These are phyloP conservation scores for Pseudomyrmex flavicornis DNA, from an alignment of 1,140 invertebrate species.

Conservation along the genomic window DNA sequence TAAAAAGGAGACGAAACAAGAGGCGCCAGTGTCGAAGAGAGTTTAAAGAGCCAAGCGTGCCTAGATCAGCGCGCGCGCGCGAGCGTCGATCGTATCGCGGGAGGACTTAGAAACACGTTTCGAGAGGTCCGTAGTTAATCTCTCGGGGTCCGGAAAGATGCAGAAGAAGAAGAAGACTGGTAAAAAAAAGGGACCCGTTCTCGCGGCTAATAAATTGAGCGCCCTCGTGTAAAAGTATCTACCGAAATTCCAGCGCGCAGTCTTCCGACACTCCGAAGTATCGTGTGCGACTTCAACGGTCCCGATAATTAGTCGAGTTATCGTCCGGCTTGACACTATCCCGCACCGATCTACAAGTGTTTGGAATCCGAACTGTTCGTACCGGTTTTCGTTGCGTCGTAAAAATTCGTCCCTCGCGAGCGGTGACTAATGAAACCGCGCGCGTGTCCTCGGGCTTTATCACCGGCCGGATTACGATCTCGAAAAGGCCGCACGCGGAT, in stretches of 20 bases:
- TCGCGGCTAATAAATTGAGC: conserved; percentile 62
- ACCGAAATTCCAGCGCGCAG: conserved; percentile 46
- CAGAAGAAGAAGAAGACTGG: background rate
- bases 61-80: conserved; percentile 31
- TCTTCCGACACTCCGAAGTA: conserved; percentile 17
- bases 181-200: conserved; percentile 14
- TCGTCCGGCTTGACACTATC: conserved; percentile 69
- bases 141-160: conserved; percentile 8
- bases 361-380: conserved; percentile 68
- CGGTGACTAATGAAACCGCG: conserved; percentile 69
- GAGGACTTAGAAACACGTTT: conserved; percentile 52
- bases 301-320: conserved; percentile 71
- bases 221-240: conserved; percentile 50
- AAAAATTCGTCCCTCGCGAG: conserved; percentile 64
- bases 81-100: conserved; percentile 37
- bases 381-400: conserved; percentile 57
- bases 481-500: conserved; percentile 20
- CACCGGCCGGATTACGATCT: conserved; percentile 67
- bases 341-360: conserved; percentile 69
- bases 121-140: conserved; percentile 39
- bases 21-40: conserved; percentile 39
- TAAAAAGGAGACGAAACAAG: background rate
- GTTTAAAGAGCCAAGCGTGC: conserved; percentile 36
- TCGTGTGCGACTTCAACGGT: conserved; percentile 33
- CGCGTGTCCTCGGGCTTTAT: conserved; percentile 69